Evolutionary conservation across 2,888 invertebrate species (phyloP).

Genomic region (Sinohyriopsis cumingii): DNA sequence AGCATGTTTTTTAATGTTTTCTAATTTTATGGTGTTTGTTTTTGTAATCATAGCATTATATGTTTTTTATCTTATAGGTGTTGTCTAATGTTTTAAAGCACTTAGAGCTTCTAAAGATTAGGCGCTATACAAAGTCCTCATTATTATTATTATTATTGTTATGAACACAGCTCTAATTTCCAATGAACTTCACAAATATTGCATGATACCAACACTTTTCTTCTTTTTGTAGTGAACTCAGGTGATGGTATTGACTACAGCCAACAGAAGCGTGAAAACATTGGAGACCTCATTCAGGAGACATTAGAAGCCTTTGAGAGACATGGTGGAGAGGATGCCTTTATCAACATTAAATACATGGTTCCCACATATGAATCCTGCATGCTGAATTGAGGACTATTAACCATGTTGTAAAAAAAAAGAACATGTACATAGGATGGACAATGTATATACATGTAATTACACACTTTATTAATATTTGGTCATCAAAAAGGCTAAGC

Average conservation of each 20-base stretch:
- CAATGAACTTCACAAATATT: too few species aligned
- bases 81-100: too few species aligned
- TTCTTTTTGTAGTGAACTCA: slow-evolving; percentile 80
- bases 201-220: neutral
- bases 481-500: too few species aligned
- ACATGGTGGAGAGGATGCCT: slow-evolving; percentile 95
- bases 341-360: slow-evolving; percentile 98
- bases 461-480: neutral
- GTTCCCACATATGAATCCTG: slow-evolving; percentile 96
- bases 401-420: neutral
- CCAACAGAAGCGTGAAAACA: slow-evolving; percentile 87
- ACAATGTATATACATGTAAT: neutral
- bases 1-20: too few species aligned
- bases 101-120: too few species aligned
- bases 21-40: too few species aligned
- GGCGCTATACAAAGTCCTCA: too few species aligned
- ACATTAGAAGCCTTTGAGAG: slow-evolving; percentile 92
- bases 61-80: too few species aligned
- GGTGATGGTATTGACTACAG: slow-evolving; percentile 93
- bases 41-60: too few species aligned
- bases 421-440: slow-evolving; percentile 3
- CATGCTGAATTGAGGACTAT: slow-evolving; percentile 65
- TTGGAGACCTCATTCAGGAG: slow-evolving; percentile 92
- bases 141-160: too few species aligned
- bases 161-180: too few species aligned